Conservation (phyloP, 1,140 invertebrate genomes). For the Lepidurus couesii region DNA sequence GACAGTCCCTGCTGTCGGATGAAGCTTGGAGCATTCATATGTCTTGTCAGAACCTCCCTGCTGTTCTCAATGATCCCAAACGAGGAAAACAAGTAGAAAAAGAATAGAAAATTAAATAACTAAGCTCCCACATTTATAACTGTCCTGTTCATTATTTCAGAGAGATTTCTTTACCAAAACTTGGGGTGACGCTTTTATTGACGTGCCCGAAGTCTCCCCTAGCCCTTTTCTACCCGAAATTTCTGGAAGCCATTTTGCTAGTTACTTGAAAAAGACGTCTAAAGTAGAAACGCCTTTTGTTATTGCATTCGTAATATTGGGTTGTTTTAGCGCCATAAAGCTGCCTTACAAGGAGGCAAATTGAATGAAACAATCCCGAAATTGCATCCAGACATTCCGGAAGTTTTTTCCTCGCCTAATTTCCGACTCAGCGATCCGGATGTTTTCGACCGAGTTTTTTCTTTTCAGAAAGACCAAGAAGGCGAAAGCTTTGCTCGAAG, state of each 20-base stretch:
- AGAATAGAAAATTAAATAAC: constrained; percentile 35
- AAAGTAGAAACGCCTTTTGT: constrained; percentile 39
- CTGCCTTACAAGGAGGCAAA: not conserved
- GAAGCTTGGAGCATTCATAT: constrained; percentile 52
- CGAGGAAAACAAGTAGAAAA: constrained; percentile 68
- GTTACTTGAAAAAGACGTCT: constrained; percentile 75
- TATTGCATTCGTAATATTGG: not conserved
- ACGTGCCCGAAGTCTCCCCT: constrained; percentile 65
- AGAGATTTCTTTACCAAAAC: constrained; percentile 92
- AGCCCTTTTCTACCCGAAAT: constrained; percentile 79
- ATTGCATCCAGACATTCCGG: not conserved
- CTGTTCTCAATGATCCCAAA: constrained; percentile 91
- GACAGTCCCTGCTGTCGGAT: constrained; percentile 45
- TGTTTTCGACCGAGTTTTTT: not conserved
- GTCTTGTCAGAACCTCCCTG: constrained; percentile 86
- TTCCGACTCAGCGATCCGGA: not conserved
- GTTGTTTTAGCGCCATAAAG: not conserved
- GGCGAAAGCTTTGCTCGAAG: not conserved
- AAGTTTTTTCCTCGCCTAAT: not conserved
- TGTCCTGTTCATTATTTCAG: constrained; percentile 41
- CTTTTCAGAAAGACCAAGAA: constrained; percentile 11
- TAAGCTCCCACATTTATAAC: not conserved
- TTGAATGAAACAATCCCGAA: constrained; percentile 1
- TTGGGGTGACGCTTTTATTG: constrained; percentile 93
- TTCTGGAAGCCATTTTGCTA: constrained; percentile 73